Conservation (phyloP, 30 jellyfish, hydroid and myxozoan genomes). For the Cassiopea xamachana region DNA sequence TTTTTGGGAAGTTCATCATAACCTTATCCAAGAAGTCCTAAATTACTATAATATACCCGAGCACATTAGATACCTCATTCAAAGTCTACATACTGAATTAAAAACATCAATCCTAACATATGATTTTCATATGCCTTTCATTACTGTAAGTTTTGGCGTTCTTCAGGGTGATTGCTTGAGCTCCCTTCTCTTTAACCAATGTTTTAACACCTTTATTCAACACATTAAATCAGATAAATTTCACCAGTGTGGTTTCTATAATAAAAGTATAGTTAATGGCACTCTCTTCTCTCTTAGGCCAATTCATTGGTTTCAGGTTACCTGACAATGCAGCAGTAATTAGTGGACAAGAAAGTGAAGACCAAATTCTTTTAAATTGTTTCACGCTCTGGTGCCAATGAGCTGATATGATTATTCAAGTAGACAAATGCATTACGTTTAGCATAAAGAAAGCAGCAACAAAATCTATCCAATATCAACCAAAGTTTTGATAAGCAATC, state of each 20-base stretch:
- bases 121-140: background rate
- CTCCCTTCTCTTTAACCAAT: conserved; percentile 1
- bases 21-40: conserved; percentile 4
- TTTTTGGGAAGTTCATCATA: conserved; percentile 8
- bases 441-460: conserved; percentile 23
- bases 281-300: background rate
- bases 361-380: conserved; percentile 14
- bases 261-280: background rate
- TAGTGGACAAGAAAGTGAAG: conserved; percentile 8
- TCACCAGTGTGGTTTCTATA: conserved; percentile 8
- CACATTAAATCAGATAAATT: background rate
- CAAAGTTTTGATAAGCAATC: background rate
- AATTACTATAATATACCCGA: conserved; percentile 11
- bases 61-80: background rate
- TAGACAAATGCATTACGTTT: conserved; percentile 26
- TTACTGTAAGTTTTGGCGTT: background rate
- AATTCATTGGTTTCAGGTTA: conserved; percentile 19
- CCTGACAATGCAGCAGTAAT: conserved; percentile 48
- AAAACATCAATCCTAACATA: conserved; percentile 17
- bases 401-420: conserved; percentile 12
- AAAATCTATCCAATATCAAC: conserved; percentile 12
- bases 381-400: conserved; percentile 41
- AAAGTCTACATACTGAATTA: background rate
- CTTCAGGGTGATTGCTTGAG: conserved; percentile 32
- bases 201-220: conserved; percentile 13